Conservation (phyloP, 2,797 vertebrate genomes). For the Poeciliopsis turneri region DNA sequence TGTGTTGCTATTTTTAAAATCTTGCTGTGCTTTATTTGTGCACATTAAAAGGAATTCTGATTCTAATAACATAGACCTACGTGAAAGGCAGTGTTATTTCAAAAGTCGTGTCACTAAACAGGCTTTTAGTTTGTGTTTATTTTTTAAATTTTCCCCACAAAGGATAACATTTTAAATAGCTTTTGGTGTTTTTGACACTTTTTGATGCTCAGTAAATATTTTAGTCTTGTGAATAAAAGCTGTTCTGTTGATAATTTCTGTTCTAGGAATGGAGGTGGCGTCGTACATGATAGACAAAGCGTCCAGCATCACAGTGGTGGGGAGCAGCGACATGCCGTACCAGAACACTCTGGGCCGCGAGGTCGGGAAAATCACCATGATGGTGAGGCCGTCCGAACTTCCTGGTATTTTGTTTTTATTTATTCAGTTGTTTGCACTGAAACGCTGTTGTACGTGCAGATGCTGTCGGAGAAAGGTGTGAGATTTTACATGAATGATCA, state of each 20-base stretch:
- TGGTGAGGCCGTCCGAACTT: constrained; percentile 59
- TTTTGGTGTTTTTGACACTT: background rate
- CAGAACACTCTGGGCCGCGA: constrained; percentile 80
- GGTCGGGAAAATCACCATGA: constrained; percentile 82
- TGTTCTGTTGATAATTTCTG: background rate
- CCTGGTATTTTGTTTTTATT: background rate
- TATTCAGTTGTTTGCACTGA: background rate
- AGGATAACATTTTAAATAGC: background rate
- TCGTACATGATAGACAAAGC: constrained; percentile 83
- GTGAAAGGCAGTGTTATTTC: background rate
- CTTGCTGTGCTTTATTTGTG: too few relatives aligned
- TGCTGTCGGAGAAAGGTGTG: constrained; percentile 81
- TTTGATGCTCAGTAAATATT: background rate
- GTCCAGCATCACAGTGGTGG: constrained; percentile 81
- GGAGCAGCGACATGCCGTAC: constrained; percentile 82
- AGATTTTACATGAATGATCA: constrained; percentile 85
- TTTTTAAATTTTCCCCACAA: background rate
- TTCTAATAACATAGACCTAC: background rate
- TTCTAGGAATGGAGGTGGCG: constrained; percentile 86
- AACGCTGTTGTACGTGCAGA: constrained; percentile 69
- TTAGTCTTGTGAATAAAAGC: background rate
- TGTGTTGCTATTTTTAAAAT: too few relatives aligned
- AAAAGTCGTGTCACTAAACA: background rate
- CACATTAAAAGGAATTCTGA: too few relatives aligned
- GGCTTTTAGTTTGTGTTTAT: background rate